Evolutionary conservation across 2,888 invertebrate genomes (phyloP).

Genomic region (Dolomedes plantarius): DNA sequence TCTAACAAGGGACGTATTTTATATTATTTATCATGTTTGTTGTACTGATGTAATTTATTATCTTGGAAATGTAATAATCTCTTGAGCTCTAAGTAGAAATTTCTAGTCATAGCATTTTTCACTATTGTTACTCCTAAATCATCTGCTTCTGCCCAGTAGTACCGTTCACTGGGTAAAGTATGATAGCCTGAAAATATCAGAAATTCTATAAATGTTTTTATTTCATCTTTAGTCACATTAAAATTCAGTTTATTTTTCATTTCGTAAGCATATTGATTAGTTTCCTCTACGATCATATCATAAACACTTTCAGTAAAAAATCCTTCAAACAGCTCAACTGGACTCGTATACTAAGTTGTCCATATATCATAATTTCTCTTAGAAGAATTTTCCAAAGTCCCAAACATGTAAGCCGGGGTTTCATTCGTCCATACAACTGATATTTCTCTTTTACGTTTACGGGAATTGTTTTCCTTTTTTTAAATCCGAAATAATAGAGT

Average conservation of each 20-base stretch:
- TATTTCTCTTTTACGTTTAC: constrained; percentile 10
- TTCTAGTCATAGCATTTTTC: constrained; percentile 16
- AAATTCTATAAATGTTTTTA: not conserved
- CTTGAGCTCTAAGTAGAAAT: not conserved
- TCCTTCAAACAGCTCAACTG: constrained; percentile 12
- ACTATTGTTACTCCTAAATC: constrained; percentile 9
- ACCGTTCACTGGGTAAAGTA: constrained; percentile 14
- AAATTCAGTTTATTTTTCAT: constrained; percentile 3
- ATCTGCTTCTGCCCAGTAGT: constrained; percentile 17
- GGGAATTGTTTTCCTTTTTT: not conserved
- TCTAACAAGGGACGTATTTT: not conserved
- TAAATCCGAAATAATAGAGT: not conserved
- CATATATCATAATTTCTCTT: not conserved
- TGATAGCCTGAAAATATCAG: constrained; percentile 14
- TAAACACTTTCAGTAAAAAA: constrained; percentile 6
- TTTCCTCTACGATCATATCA: not conserved
- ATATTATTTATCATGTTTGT: not conserved
- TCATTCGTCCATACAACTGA: not conserved
- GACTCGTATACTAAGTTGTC: constrained; percentile 14
- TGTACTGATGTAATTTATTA: not conserved
- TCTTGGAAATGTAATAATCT: not conserved
- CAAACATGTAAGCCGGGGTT: not conserved
- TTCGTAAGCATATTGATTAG: not conserved
- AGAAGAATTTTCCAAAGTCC: constrained; percentile 5
- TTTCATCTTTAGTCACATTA: not conserved